These are phyloP conservation scores for Eupleurogrammus muticus DNA, from an alignment of 2,797 vertebrate genomes.

Conservation along the genomic window DNA sequence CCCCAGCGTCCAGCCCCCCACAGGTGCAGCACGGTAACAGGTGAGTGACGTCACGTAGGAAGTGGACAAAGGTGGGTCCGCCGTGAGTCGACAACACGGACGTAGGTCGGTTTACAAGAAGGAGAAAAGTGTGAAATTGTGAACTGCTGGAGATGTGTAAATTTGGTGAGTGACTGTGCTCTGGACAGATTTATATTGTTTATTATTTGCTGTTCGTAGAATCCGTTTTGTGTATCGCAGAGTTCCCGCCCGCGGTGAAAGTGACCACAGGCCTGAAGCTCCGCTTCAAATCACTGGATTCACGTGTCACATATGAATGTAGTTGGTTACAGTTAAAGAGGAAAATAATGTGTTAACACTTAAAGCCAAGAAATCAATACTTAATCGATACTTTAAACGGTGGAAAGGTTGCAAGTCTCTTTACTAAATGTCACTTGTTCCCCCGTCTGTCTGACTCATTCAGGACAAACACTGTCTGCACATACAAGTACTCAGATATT, in stretches of 20 bases:
- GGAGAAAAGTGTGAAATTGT: not conserved
- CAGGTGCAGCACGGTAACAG: conserved; percentile 73
- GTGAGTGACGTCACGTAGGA: conserved; percentile 78
- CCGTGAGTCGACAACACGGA: not conserved
- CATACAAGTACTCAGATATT: no score
- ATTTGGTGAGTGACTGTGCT: conserved; percentile 70
- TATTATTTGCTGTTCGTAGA: not conserved
- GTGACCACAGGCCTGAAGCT: conserved; percentile 37
- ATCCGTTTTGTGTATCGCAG: not conserved
- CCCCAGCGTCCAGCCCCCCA: conserved; percentile 14
- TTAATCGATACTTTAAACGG: not conserved
- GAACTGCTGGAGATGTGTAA: conserved; percentile 58
- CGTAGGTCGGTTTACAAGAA: not conserved
- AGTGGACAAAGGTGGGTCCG: conserved; percentile 36
- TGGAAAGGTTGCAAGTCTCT: not conserved
- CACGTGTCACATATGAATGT: not conserved
- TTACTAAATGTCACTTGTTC: not conserved
- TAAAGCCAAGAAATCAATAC: no score
- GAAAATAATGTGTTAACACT: not conserved
- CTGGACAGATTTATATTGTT: not conserved
- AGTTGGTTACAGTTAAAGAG: not conserved
- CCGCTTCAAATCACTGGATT: not conserved
- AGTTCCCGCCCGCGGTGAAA: not conserved
- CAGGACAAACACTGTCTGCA: not conserved
- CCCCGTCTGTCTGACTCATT: conserved; percentile 3